Conservation (phyloP, 1,140 invertebrate genomes). For the Myzus persicae region DNA sequence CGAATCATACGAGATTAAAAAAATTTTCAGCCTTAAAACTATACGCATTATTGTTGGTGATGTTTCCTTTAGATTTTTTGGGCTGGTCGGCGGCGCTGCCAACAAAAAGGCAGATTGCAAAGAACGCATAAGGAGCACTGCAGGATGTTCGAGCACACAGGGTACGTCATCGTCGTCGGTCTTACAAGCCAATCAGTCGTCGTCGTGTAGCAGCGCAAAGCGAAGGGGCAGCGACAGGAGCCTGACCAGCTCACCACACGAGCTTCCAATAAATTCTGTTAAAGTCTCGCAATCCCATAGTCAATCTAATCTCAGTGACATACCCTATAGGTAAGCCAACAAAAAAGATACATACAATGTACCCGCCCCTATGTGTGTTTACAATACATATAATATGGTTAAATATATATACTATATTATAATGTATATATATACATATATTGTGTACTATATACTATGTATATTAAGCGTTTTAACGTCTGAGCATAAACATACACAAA, state of each 20-base stretch:
- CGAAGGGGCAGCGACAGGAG: constrained; percentile 81
- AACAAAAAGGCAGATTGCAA: constrained; percentile 66
- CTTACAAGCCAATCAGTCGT: constrained; percentile 60
- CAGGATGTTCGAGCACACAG: constrained; percentile 71
- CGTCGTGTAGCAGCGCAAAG: constrained; percentile 64
- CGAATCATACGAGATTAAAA: background rate
- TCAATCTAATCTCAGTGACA: constrained; percentile 82
- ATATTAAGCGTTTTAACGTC: background rate
- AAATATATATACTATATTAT: background rate
- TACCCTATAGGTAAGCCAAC: constrained; percentile 74
- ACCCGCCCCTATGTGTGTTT: background rate
- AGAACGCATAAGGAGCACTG: constrained; percentile 71
- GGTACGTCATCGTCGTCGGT: constrained; percentile 62
- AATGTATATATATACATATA: background rate
- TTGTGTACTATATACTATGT: too few relatives aligned
- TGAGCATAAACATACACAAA: background rate
- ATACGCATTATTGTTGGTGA: background rate
- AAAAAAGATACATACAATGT: background rate
- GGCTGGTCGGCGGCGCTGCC: constrained; percentile 75
- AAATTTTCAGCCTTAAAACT: background rate
- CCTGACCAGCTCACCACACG: constrained; percentile 81
- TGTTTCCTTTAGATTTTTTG: constrained; percentile 68
- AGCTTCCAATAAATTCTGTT: constrained; percentile 72
- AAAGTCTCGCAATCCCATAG: constrained; percentile 79
- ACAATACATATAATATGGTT: too few relatives aligned